Base-by-base conservation (phyloP, 2,797 vertebrate species). In the Acanthiza pusilla region DNA sequence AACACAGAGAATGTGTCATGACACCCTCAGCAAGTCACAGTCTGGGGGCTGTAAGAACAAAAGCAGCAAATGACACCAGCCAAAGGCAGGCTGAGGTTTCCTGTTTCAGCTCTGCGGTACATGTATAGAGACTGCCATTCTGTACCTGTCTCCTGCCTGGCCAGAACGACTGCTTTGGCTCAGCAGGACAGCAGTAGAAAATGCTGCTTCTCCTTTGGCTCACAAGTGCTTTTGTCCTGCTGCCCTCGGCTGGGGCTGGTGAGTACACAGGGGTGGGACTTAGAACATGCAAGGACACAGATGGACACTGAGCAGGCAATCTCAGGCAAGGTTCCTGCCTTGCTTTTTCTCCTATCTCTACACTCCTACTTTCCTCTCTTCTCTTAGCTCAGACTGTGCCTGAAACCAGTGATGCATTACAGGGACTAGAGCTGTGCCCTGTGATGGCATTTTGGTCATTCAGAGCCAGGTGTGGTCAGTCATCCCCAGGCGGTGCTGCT, bases 1-100 rank as follows among this genome's bases (percentile, higher is more conserved):
- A 62, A 0, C 0, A 0, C n/a, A 29, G 27, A 23, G 16, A 45
- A 61, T 0, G 26, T 85, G n/a, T 40, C 47, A 61, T 9, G 16
- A 61, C 2, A 13, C 13, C 16, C 47, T 16, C 8, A 0, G 5
- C 47, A 53, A 53, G 38, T 55, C 47, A 54, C 72, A 68, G 20
- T 6, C 5, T 13, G 14, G 10, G 27, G 14, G 25, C 1, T 53
- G 4, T 43, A 5, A n/a, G 61, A 54, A 23, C 2, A 42, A 26
- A 58, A 53, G 27, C 48, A 63, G 27, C 27, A 34, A 38, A 68
- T 7, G 22, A 38, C 32, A 83, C 1, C 5, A 54, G 17, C 19
- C 8, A 14, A 30, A 13, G n/a, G 21, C 29, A 61, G 54, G 48
- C 26, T 87, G 91, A 83, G 61, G 62, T 93, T 87, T 87, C 88